Conservation (phyloP, 1,140 invertebrate species). For the Ylistrum balloti region DNA sequence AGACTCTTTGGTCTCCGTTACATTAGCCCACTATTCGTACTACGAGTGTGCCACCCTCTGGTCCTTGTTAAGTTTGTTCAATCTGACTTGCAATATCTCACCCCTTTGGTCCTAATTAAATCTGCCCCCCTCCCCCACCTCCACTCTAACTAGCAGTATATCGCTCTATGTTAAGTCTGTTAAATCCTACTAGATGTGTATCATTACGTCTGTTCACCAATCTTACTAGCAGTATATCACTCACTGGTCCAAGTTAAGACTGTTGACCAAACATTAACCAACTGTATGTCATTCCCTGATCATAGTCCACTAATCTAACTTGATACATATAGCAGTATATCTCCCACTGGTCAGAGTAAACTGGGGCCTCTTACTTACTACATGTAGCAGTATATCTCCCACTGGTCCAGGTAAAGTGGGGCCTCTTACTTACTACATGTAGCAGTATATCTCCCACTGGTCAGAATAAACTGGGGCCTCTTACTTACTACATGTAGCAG, state of each 20-base stretch:
- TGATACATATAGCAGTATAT: too few relatives aligned
- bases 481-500: too few relatives aligned
- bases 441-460: background rate
- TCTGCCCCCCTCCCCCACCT: background rate
- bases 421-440: too few relatives aligned
- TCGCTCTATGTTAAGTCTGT: background rate
- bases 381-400: too few relatives aligned
- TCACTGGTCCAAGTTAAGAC: background rate
- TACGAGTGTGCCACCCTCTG: background rate
- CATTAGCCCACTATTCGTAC: background rate
- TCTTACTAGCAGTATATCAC: background rate
- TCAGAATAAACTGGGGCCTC: too few relatives aligned
- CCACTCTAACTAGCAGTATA: background rate
- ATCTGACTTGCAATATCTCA: background rate
- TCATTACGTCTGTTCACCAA: background rate
- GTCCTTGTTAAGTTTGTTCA: background rate
- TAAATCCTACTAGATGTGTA: too few relatives aligned
- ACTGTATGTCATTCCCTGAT: background rate
- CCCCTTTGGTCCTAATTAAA: background rate
- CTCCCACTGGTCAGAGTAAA: too few relatives aligned
- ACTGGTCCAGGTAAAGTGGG: too few relatives aligned
- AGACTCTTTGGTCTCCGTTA: too few relatives aligned
- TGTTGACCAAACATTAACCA: background rate
- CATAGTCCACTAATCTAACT: too few relatives aligned
- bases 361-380: too few relatives aligned